Evolutionary conservation across 2,113 vertebrate species (phyloP).

Genomic region (Otocyon megalotis): DNA sequence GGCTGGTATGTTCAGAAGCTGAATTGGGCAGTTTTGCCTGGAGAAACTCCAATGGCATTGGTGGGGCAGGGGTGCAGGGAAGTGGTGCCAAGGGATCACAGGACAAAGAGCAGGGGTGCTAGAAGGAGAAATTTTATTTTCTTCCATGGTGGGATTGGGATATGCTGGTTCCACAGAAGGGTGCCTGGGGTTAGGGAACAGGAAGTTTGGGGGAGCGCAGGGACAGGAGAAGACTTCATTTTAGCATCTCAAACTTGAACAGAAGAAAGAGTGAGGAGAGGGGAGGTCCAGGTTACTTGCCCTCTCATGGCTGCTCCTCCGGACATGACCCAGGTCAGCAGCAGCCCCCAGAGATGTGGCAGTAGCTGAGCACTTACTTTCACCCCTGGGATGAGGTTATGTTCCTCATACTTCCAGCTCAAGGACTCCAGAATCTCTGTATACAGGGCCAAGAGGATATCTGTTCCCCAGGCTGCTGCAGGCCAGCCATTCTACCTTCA

Average conservation of each 20-base stretch:
- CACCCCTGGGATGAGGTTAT: not conserved
- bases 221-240: not conserved
- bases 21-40: not conserved
- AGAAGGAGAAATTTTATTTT: not conserved
- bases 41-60: not conserved
- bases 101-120: not conserved
- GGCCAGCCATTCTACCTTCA: not conserved
- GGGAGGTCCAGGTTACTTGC: no score
- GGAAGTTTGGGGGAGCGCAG: not conserved
- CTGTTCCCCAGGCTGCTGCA: not conserved
- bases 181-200: not conserved
- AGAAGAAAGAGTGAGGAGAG: not conserved
- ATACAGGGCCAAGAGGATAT: not conserved
- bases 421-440: not conserved
- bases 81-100: fast-evolving
- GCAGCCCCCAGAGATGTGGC: not conserved
- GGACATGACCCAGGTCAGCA: not conserved
- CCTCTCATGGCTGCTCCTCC: not conserved
- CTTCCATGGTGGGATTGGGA: not conserved
- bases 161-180: not conserved
- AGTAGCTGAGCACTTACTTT: not conserved
- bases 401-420: not conserved
- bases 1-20: no score
- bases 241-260: not conserved
- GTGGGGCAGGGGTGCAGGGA: not conserved